A percentile compares a stretch with the other conserved stretches of the same genome.
Evolutionary conservation across 1,140 invertebrate species (phyloP).

Genomic region (Saxidomus purpurata): DNA sequence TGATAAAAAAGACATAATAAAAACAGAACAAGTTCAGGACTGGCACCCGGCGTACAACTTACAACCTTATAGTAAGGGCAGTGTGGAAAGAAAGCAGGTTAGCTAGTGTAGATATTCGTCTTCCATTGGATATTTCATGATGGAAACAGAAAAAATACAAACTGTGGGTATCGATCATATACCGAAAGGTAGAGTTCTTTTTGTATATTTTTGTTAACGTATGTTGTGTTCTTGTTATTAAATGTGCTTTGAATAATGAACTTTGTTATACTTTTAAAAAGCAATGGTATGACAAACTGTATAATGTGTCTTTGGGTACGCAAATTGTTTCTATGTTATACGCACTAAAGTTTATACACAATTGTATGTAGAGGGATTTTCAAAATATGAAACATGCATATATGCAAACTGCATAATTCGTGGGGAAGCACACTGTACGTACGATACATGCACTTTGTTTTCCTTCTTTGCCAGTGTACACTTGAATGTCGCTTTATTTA

Average conservation of each 20-base stretch:
- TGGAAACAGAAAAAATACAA: background rate
- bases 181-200: conserved; percentile 51
- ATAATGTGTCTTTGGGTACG: background rate
- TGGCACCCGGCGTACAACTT: too few relatives aligned
- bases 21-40: too few relatives aligned
- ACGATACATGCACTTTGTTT: too few relatives aligned
- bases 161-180: conserved; percentile 46
- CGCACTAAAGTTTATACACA: too few relatives aligned
- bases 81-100: background rate
- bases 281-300: background rate
- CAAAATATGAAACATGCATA: too few relatives aligned
- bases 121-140: conserved; percentile 3
- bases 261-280: conserved; percentile 11
- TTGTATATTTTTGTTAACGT: conserved; percentile 39
- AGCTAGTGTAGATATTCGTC: conserved; percentile 10
- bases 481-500: too few relatives aligned
- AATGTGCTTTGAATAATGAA: conserved; percentile 45
- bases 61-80: background rate
- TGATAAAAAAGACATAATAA: too few relatives aligned
- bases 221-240: conserved; percentile 25
- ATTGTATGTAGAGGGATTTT: too few relatives aligned
- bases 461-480: too few relatives aligned
- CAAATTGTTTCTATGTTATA: too few relatives aligned
- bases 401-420: too few relatives aligned
- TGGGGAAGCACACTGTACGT: too few relatives aligned